Base-by-base conservation (phyloP, 2,113 vertebrate genomes). In the Zosterops lateralis region DNA sequence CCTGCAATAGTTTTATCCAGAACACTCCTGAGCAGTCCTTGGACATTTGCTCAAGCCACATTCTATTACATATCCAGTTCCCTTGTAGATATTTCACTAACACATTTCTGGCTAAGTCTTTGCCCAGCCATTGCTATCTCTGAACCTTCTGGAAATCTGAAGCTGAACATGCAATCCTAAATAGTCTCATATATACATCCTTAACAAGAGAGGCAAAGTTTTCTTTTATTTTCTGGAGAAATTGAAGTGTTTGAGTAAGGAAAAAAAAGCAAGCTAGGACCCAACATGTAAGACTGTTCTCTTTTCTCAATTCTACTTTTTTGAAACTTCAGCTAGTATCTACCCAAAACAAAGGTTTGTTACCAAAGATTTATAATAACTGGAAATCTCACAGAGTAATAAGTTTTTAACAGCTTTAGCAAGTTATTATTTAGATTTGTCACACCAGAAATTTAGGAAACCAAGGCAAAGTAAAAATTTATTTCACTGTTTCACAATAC, bases 381-480 rank as follows among this genome's bases (percentile, higher is more conserved):
- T 64, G 12, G 10, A 60, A 71, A 60, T 60, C 24, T 68, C 42
- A 36, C 0, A 31, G 7, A 6, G 5, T 19, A 67, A 1, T 9
- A 70, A 7, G 6, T 26, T 19, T 40, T 67, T 11, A 56, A 13
- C 3, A 71, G 21, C 16, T 80, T 77, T 51, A 73, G 47, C 28
- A 51, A 40, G 21, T 47, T 34, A 26, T 18, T 42, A 29, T 17
- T 45, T 82, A 40, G 12, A 56, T 48, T 50, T 19, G 7, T 56
- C 56, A 65, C 68, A 78, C 16, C 36, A 56, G 7, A 94, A 92
- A 54, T 66, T 21, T 34, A 76, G 54, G n/a, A 96, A 70, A 40
- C 36, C 56, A 94, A 91, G 25, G 31, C 68, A 88, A 95, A 96
- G 82, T 96, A 97, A 97, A 95, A 96, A 77, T 96, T 77, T 95